Evolutionary conservation across 1,140 invertebrate species (phyloP), one percentile per base, ranked within the genome.

Genomic region (Lordiphosa stackelbergi): DNA sequence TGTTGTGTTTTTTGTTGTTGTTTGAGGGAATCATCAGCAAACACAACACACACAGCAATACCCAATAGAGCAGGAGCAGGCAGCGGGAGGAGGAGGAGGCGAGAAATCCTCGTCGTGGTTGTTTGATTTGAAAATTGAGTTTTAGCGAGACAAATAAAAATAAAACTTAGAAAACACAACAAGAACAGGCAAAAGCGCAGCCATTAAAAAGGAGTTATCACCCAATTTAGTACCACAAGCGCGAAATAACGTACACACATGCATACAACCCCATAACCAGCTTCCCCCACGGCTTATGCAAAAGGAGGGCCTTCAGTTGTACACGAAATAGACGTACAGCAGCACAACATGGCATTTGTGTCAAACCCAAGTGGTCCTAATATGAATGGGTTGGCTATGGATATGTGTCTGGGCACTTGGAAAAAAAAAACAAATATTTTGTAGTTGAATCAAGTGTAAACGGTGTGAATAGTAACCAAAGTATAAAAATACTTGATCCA

Each of bases 151-250:
- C 74, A 79, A 78, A 78, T 79, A 78, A 78, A 78, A 78, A 79
- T 78, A 78, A 78, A 79, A 73, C 74, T 78, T 79, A 78, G 59
- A 78, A 22, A 61, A 47, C 63, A 73, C 13, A 37, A 53, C 37
- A 64, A 38, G 43, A 42, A 40, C 64, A 65, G 53, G 41, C 60
- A 52, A 54, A 56, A 69, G 66, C 46, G 59, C 37, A 70, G 34
- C 70, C 70, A 78, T 79, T 79, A 81, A 79, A 79, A 79, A 74
- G 74, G 74, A 78, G 73, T 78, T 78, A 78, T 78, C 73, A 78
- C 74, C 73, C 73, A 78, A 78, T 78, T 78, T 78, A 79, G 73
- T 72, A 79, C 73, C 73, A 79, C 73, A 78, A 78, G 73, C 73
- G 74, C 73, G 69, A 73, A 78, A 79, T 79, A 78, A 78, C 68